A percentile compares a stretch with the other conserved stretches of the same genome.
Evolutionary conservation across 1,140 invertebrate species (phyloP).

Genomic region (Samia ricini): DNA sequence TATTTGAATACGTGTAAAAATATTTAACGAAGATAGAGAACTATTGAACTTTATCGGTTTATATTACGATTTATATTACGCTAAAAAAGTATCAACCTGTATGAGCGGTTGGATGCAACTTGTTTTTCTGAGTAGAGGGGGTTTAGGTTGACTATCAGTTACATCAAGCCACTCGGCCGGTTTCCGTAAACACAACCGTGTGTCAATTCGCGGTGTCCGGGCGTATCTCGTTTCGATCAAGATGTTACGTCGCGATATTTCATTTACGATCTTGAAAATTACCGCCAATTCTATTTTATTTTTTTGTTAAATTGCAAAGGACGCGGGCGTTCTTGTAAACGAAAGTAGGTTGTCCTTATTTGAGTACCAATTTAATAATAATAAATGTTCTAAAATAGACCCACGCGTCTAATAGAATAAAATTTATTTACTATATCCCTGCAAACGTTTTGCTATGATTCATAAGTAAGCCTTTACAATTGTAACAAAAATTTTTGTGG

Average conservation of each 20-base stretch:
- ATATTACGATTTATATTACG: background rate
- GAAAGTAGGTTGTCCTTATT: background rate
- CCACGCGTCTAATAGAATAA: background rate
- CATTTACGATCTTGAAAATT: background rate
- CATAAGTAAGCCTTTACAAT: background rate
- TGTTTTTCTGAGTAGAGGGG: conserved; percentile 6
- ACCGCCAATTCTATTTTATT: background rate
- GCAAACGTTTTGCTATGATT: background rate
- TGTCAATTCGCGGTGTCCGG: background rate
- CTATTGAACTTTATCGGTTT: conserved; percentile 16
- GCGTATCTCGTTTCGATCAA: background rate
- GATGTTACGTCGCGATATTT: background rate
- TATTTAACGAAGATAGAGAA: too few species aligned
- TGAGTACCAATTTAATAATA: background rate
- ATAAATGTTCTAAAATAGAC: background rate
- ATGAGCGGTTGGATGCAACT: conserved; percentile 3
- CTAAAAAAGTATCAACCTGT: conserved; percentile 37
- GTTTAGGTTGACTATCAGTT: conserved; percentile 15
- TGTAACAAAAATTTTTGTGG: too few species aligned
- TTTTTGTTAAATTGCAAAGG: background rate
- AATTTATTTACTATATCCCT: background rate
- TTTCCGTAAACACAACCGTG: conserved; percentile 13
- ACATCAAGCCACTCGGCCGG: conserved; percentile 11
- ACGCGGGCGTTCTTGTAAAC: background rate
- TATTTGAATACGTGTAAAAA: too few species aligned